Evolutionary conservation across 2,113 vertebrate species (phyloP).

Genomic region (Sorex fumeus): DNA sequence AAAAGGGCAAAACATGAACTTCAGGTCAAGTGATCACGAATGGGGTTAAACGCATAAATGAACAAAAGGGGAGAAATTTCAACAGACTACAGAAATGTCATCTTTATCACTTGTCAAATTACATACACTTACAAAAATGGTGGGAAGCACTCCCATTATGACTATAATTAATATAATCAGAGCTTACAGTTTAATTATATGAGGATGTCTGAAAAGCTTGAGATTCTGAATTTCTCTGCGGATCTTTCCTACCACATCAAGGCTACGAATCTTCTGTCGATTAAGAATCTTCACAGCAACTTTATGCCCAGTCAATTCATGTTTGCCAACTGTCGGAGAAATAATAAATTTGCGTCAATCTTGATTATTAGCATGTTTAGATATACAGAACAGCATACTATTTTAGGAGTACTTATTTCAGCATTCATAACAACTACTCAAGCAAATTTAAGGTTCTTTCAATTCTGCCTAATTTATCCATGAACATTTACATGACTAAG

Average conservation of each 20-base stretch:
- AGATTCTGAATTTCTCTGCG: conserved; percentile 99
- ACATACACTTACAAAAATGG: background rate
- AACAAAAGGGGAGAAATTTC: background rate
- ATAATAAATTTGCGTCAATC: conserved; percentile 39
- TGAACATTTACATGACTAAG: background rate
- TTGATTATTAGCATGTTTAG: conserved; percentile 25
- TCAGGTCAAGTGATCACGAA: background rate
- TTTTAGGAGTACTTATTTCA: background rate
- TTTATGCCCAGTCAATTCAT: conserved; percentile 98
- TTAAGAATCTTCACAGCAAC: conserved; percentile 99
- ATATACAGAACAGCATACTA: background rate
- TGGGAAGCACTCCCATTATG: background rate
- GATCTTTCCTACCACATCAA: conserved; percentile 99
- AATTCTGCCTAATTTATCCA: background rate
- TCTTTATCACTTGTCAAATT: conserved; percentile 15
- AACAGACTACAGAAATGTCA: background rate
- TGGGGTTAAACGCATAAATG: background rate
- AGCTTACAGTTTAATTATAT: conserved; percentile 99
- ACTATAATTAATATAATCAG: conserved; percentile 34
- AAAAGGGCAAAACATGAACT: conserved; percentile 16
- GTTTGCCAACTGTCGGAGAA: conserved; percentile 94
- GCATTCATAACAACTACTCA: conserved; percentile 18
- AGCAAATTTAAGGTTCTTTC: background rate
- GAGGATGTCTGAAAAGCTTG: conserved; percentile 98
- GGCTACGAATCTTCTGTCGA: conserved; percentile 98